Conservation (phyloP, 2,797 vertebrate genomes). For the Eremophila alpestris region DNA sequence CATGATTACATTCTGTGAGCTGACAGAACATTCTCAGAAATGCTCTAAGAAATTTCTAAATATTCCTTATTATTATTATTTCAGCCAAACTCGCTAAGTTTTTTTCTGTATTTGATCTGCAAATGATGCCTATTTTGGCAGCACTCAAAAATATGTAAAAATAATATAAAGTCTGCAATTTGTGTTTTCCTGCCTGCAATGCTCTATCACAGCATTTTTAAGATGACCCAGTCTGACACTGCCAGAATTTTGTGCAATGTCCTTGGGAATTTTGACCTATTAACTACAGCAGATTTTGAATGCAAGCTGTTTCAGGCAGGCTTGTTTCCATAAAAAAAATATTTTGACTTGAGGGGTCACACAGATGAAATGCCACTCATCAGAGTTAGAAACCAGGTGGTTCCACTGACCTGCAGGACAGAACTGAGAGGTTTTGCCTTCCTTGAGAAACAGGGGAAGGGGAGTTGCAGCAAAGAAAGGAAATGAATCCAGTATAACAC, state of each 20-base stretch:
- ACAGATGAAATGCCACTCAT: background rate
- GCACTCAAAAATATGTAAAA: background rate
- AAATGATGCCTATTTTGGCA: conserved; percentile 26
- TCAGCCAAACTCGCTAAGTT: background rate
- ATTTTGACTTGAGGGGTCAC: background rate
- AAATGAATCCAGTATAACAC: background rate
- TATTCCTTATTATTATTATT: background rate
- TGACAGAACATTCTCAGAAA: background rate
- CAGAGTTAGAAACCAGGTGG: background rate
- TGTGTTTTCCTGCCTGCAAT: conserved; percentile 36
- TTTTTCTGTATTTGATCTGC: background rate
- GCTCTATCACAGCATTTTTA: conserved; percentile 3
- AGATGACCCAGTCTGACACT: background rate
- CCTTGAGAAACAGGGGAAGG: background rate
- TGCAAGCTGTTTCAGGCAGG: background rate
- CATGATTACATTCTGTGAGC: background rate
- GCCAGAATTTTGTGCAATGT: background rate
- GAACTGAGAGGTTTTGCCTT: background rate
- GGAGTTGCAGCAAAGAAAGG: background rate
- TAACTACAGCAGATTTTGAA: background rate
- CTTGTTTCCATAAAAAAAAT: background rate
- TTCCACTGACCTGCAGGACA: background rate
- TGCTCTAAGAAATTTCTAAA: background rate
- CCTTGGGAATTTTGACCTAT: conserved; percentile 25
- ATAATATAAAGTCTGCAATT: background rate